phyloP scores from a whole-genome alignment of 2,113 vertebrate genomes.

The Caretta caretta region DNA sequence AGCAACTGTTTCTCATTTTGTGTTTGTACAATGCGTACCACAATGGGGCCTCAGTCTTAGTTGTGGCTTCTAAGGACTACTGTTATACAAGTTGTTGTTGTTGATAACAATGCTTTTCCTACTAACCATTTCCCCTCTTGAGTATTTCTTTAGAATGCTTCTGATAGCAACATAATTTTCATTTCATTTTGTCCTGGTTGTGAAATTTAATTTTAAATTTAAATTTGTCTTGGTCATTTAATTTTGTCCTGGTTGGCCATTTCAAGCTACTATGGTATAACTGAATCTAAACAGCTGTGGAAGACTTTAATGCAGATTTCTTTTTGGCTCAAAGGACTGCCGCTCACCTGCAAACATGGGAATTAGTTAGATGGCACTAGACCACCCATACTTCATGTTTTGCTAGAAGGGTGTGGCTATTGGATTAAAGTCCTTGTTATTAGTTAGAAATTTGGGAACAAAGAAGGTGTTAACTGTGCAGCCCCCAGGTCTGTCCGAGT shows the following conservation, averaged over 20 bases:
- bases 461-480: background rate
- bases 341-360: background rate
- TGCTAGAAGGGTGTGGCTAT: background rate
- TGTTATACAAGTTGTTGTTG: background rate
- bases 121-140: background rate
- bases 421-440: background rate
- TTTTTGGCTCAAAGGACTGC: background rate
- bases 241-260: background rate
- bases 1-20: background rate
- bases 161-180: background rate
- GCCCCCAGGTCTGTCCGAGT: background rate
- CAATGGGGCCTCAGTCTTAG: background rate
- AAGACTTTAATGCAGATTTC: background rate
- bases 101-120: background rate
- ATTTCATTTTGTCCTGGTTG: background rate
- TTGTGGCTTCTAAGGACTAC: background rate
- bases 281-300: background rate
- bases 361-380: too few relatives aligned
- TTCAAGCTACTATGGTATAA: background rate
- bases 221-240: background rate
- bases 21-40: background rate
- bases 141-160: background rate
- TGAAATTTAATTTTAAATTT: background rate
- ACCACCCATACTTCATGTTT: background rate
- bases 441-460: background rate